A percentile compares a stretch with the other conserved stretches of the same genome.
Conservation (phyloP, 2,113 vertebrate genomes). For the Sebastes schlegelii region DNA sequence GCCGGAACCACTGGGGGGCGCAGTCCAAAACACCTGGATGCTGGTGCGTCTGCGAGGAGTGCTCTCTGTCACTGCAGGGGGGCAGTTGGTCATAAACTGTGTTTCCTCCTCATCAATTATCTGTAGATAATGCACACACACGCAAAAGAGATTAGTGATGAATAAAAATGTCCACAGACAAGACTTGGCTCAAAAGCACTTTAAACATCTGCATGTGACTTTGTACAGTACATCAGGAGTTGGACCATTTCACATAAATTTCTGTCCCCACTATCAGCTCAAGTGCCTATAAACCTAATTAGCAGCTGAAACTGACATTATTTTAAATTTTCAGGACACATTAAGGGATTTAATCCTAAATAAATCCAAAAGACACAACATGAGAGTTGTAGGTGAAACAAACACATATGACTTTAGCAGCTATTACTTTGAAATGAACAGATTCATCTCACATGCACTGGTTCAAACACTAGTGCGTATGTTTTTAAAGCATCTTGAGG, state of each 20-base stretch:
- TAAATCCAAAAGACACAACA: neutral
- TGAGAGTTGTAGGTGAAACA: neutral
- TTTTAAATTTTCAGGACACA: constrained; percentile 14
- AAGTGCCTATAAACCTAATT: constrained; percentile 38
- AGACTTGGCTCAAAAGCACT: neutral
- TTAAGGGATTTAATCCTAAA: neutral
- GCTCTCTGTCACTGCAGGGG: constrained; percentile 95
- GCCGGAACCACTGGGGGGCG: constrained; percentile 90
- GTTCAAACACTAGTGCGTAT: neutral
- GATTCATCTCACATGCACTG: neutral
- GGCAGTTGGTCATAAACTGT: constrained; percentile 98
- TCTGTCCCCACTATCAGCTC: constrained; percentile 14
- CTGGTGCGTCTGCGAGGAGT: constrained; percentile 93
- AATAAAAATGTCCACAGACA: neutral
- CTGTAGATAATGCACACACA: constrained; percentile 73
- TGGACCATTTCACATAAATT: constrained; percentile 34
- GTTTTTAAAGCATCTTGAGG: neutral
- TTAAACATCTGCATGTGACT: constrained; percentile 11
- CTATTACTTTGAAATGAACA: neutral
- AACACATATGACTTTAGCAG: neutral
- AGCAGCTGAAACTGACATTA: constrained; percentile 21
- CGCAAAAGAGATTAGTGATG: constrained; percentile 23
- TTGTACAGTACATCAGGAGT: neutral
- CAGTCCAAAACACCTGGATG: constrained; percentile 97
- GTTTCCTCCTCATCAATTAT: constrained; percentile 99